These are phyloP conservation scores for Eunapius fragilis DNA, from an alignment of 37 sponge, comb jelly and placozoan genomes.

Conservation along the genomic window DNA sequence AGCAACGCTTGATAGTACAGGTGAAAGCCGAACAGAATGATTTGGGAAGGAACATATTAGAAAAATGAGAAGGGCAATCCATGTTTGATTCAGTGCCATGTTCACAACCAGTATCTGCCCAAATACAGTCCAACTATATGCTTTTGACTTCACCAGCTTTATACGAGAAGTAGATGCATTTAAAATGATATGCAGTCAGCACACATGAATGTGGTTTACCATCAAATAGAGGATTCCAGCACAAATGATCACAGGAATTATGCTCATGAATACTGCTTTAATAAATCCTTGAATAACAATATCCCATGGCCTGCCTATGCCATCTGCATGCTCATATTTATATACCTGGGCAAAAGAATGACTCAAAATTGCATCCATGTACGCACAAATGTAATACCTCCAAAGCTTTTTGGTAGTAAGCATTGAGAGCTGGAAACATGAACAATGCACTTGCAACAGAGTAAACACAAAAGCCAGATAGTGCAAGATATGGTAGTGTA, in stretches of 20 bases:
- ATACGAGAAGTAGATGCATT: background rate
- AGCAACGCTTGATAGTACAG: conserved; percentile 65
- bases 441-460: conserved; percentile 81
- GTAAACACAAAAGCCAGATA: conserved; percentile 86
- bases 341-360: too few species aligned
- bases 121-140: conserved; percentile 41
- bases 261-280: conserved; percentile 50
- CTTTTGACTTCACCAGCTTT: conserved; percentile 42
- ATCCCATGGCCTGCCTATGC: conserved; percentile 70
- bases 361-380: too few species aligned
- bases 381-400: too few species aligned
- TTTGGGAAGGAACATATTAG: conserved; percentile 70
- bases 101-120: conserved; percentile 63
- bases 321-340: conserved; percentile 70
- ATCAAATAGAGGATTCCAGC: conserved; percentile 75
- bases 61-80: conserved; percentile 80
- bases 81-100: conserved; percentile 84
- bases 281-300: conserved; percentile 86
- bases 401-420: conserved; percentile 44
- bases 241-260: conserved; percentile 71
- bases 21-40: conserved; percentile 65
- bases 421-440: conserved; percentile 72
- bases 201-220: conserved; percentile 33
- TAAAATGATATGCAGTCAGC: background rate
- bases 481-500: conserved; percentile 36